These are phyloP conservation scores for Cathartes aura DNA, from an alignment of 2,113 vertebrate genomes.

Conservation along the genomic window DNA sequence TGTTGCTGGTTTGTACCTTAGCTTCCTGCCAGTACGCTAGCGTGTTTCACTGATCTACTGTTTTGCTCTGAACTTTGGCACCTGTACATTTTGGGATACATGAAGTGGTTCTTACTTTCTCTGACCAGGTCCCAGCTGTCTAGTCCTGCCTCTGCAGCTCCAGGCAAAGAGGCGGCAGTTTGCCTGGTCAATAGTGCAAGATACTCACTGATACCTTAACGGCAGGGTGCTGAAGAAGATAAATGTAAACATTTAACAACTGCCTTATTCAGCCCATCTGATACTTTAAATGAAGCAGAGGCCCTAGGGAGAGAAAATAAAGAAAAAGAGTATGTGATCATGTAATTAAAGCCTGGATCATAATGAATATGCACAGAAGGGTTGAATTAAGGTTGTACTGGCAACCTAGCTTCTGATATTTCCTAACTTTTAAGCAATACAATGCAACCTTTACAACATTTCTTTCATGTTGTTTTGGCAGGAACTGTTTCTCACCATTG, in stretches of 20 bases:
- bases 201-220: background rate
- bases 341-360: constrained; percentile 16
- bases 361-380: background rate
- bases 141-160: background rate
- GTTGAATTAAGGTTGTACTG: constrained; percentile 38
- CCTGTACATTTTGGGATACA: background rate
- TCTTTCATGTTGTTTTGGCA: constrained; percentile 29
- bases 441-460: constrained; percentile 23
- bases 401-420: constrained; percentile 8
- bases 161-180: background rate
- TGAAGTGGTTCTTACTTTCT: background rate
- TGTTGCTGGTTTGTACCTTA: background rate
- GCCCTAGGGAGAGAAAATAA: constrained; percentile 2
- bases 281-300: background rate
- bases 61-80: background rate
- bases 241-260: constrained; percentile 13
- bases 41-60: background rate
- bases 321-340: background rate
- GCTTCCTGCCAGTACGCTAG: background rate
- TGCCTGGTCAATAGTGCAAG: background rate
- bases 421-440: constrained; percentile 19
- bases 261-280: background rate
- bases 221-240: background rate
- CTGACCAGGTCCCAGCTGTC: background rate
- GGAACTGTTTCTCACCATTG: background rate